Base-by-base conservation (phyloP, 2,888 invertebrate species). In the Lymantria dispar region DNA sequence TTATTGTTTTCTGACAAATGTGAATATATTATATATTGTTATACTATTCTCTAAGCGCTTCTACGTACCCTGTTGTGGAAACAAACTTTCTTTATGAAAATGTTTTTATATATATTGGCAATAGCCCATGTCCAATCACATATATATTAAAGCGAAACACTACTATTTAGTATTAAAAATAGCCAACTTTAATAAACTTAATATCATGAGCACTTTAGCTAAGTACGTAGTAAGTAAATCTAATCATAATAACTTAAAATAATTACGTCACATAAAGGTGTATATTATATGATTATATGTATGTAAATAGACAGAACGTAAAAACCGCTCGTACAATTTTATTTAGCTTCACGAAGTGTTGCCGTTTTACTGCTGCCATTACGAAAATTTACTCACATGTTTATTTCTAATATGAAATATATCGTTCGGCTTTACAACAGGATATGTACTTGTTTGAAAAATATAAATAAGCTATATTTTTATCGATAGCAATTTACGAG, bases 341-440 rank as follows among this genome's bases (percentile, higher is more conserved):
- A 65, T 68, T 62, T 53, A 62, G 52, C 60, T 49, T 53, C 53
- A 55, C 54, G 58, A 67, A 71, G 60, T 73, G 67, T 66, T 62
- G 62, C 64, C 69, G 67, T 85, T 91, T 91, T 89, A 90, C 78
- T 71, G 77, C 87, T 52, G 60, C 83, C 85, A 87, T 90, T 87
- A 88, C 84, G 79, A 72, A 88, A 89, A 90, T 91, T 89, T 87
- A 88, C 84, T 84, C 80, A 85, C 87, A 91, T 87, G 89, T 88
- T 91, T 90, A 91, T 87, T 88, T 82, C 85, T 79, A 81, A 83
- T 87, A 86, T 87, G 87, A 87, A 87, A 84, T 83, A 81, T 85
- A 86, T 83, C 78, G 77, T 22, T 22, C 22, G 22, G 5, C 2
- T 22, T 22, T 5, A 22, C 22, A 22, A 22, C 22, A 22, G 22